A percentile compares a stretch with the other conserved stretches of the same genome.
phyloP scores from a whole-genome alignment of 2,888 invertebrate species.

The Operophtera brumata region DNA sequence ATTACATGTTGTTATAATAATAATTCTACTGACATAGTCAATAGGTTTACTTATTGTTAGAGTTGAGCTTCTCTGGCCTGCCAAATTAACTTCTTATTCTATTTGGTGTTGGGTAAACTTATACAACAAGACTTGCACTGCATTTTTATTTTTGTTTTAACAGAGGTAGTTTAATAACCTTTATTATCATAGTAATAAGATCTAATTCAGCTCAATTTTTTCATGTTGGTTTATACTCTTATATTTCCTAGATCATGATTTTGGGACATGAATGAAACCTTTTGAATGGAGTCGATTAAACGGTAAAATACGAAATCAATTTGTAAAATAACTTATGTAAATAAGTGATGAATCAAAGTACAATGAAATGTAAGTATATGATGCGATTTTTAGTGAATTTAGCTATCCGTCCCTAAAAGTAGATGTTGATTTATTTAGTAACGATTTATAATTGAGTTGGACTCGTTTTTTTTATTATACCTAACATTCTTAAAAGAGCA shows the following conservation, averaged over 20 bases:
- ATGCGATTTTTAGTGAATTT: constrained; percentile 15
- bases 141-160: constrained; percentile 3
- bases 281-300: constrained; percentile 5
- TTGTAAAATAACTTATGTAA: neutral
- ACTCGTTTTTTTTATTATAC: constrained; percentile 1
- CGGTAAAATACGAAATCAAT: constrained; percentile 15
- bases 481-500: neutral
- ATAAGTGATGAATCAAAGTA: constrained; percentile 47
- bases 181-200: neutral
- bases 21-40: too few species aligned
- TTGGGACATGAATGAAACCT: neutral
- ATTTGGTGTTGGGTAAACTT: constrained; percentile 20
- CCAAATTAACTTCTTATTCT: constrained; percentile 5
- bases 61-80: constrained; percentile 1
- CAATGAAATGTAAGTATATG: constrained; percentile 41
- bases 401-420: constrained; percentile 35
- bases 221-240: neutral
- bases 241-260: neutral
- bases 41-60: too few species aligned
- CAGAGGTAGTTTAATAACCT: neutral
- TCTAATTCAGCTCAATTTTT: constrained; percentile 21
- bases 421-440: constrained; percentile 11
- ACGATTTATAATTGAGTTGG: constrained; percentile 8
- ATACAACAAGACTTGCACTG: constrained; percentile 19
- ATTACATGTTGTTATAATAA: too few species aligned